phyloP scores from a whole-genome alignment of 2,113 vertebrate genomes.

The Podarcis cretensis region DNA sequence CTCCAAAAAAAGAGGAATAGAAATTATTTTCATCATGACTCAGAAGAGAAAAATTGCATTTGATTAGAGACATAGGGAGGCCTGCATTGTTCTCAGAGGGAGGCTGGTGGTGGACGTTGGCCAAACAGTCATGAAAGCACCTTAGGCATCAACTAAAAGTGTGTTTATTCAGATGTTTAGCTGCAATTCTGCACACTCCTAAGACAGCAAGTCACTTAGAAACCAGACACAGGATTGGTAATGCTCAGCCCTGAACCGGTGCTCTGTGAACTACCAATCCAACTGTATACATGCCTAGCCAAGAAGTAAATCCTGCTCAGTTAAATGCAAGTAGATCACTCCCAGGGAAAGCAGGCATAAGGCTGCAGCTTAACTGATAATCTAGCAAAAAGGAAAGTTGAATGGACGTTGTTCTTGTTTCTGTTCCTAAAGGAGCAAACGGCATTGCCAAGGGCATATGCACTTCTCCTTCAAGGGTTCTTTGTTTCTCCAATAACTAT shows the following conservation, averaged over 20 bases:
- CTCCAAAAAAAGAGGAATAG: background rate
- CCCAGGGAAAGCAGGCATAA: no score
- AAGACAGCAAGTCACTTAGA: background rate
- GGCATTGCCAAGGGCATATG: background rate
- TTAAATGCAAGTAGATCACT: no score
- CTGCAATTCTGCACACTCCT: background rate
- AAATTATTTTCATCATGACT: no score
- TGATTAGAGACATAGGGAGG: background rate
- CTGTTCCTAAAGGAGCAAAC: background rate
- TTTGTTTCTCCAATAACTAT: background rate
- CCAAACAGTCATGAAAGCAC: background rate
- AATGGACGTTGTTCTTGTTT: background rate
- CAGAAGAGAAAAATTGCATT: background rate
- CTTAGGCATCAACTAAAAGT: background rate
- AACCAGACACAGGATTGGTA: background rate
- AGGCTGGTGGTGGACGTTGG: background rate
- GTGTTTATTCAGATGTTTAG: background rate
- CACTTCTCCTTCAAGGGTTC: no score
- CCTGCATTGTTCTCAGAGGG: background rate
- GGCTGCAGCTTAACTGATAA: background rate
- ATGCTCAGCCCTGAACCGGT: no score
- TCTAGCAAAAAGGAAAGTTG: background rate
- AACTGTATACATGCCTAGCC: no score
- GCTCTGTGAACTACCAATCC: no score
- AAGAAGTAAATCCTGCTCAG: no score